Percentiles rank a stretch among this genome's conserved stretches.
phyloP scores from a whole-genome alignment of 92 coral and sea anemone species.

The Palythoa caribaeorum region DNA sequence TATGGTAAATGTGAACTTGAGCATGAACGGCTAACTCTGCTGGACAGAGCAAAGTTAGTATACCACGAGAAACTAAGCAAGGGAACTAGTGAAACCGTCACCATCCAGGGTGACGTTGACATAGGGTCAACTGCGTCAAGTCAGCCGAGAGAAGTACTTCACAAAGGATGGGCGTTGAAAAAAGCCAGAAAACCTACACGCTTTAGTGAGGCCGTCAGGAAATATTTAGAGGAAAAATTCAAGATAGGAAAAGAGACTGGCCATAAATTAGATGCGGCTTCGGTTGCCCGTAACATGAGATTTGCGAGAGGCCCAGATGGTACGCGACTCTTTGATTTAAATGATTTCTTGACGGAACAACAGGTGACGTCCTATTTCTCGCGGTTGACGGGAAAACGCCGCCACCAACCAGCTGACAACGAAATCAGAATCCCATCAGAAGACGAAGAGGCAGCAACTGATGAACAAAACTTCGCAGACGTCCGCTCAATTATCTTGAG shows the following conservation, averaged over 20 bases:
- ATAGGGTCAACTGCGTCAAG: constrained; percentile 8
- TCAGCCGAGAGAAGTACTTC: background rate
- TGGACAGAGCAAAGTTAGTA: constrained; percentile 28
- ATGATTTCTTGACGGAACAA: constrained; percentile 63
- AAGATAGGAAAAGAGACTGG: constrained; percentile 68
- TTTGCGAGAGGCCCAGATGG: constrained; percentile 61
- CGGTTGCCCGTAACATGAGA: constrained; percentile 72
- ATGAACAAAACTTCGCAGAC: constrained; percentile 42
- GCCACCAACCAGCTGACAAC: constrained; percentile 54
- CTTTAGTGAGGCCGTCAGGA: constrained; percentile 59
- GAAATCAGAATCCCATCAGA: constrained; percentile 32
- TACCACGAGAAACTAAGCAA: constrained; percentile 22
- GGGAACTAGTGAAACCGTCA: constrained; percentile 19
- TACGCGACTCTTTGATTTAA: constrained; percentile 51
- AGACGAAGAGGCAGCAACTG: constrained; percentile 39
- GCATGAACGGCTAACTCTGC: constrained; percentile 32
- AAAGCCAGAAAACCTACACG: constrained; percentile 26
- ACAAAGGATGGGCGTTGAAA: constrained; percentile 33
- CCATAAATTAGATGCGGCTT: constrained; percentile 67
- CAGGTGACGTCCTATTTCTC: constrained; percentile 77
- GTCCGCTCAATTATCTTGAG: constrained; percentile 39
- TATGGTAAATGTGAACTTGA: constrained; percentile 35
- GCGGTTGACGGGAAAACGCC: constrained; percentile 55
- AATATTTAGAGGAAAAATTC: constrained; percentile 64
- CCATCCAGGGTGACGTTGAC: background rate